A percentile compares a stretch with the other conserved stretches of the same genome.
Conservation (phyloP, 1,140 invertebrate species). For the Nomia melanderi region DNA sequence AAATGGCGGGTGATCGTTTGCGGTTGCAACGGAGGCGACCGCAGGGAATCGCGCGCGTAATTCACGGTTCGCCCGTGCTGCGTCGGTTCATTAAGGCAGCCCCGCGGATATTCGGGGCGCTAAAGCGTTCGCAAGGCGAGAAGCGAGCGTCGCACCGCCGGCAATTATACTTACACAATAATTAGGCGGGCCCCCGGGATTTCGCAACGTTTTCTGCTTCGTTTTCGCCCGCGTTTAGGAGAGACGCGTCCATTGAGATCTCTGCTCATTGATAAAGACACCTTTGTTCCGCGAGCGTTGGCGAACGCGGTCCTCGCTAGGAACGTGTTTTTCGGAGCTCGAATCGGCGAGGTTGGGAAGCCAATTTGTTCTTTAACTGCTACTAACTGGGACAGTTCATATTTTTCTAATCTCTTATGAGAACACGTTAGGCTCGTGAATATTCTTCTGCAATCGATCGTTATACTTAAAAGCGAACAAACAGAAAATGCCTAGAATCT, state of each 20-base stretch:
- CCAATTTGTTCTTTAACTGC: too few relatives aligned
- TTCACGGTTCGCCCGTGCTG: constrained; percentile 4
- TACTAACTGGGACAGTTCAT: too few relatives aligned
- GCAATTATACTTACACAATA: constrained; percentile 74
- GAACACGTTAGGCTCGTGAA: too few relatives aligned
- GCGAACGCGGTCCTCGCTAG: not conserved
- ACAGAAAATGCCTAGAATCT: too few relatives aligned
- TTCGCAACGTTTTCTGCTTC: constrained; percentile 36
- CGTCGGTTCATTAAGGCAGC: constrained; percentile 45
- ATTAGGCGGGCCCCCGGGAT: constrained; percentile 55
- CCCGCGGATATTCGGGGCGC: constrained; percentile 52
- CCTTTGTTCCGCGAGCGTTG: not conserved
- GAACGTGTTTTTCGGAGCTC: too few relatives aligned
- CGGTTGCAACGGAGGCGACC: constrained; percentile 5
- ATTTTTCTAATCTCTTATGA: too few relatives aligned
- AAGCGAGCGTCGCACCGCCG: constrained; percentile 14
- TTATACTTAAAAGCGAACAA: too few relatives aligned
- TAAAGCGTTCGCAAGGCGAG: constrained; percentile 50
- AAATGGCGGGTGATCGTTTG: constrained; percentile 7
- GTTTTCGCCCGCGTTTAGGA: not conserved
- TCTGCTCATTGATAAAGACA: not conserved
- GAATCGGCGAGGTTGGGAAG: too few relatives aligned
- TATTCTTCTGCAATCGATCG: too few relatives aligned
- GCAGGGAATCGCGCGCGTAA: constrained; percentile 30
- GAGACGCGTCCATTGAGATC: constrained; percentile 4